Conservation (phyloP, 1,140 invertebrate genomes). For the Drosophila subobscura region DNA sequence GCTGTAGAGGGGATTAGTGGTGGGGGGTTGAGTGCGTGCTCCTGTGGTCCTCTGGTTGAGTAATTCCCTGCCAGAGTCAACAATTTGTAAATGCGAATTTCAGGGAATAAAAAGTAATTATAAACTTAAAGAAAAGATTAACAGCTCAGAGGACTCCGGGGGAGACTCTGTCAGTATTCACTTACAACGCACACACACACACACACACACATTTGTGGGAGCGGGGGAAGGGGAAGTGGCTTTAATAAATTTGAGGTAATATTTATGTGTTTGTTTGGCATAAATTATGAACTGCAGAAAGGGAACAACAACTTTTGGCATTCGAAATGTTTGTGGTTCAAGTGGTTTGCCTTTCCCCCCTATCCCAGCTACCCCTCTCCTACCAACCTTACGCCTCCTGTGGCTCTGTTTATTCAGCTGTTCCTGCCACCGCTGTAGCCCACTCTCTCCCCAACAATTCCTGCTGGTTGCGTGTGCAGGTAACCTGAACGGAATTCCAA, state of each 20-base stretch:
- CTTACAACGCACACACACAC: constrained; percentile 17
- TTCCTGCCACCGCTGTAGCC: not conserved
- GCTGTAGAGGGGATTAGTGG: not conserved
- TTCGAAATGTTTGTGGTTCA: constrained; percentile 62
- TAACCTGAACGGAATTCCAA: constrained; percentile 53
- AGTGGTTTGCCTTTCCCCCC: constrained; percentile 55
- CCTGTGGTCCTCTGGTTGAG: constrained; percentile 19
- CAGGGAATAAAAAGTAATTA: constrained; percentile 67
- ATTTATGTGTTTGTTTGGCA: constrained; percentile 50
- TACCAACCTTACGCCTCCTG: too few relatives aligned
- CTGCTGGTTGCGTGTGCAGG: constrained; percentile 43
- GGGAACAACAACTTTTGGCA: constrained; percentile 41
- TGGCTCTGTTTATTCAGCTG: constrained; percentile 32
- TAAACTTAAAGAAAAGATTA: constrained; percentile 69
- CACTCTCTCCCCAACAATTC: not conserved
- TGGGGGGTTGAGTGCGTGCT: not conserved
- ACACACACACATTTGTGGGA: constrained; percentile 1
- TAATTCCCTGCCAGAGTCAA: constrained; percentile 28
- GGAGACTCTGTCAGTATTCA: constrained; percentile 16
- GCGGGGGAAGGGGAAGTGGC: constrained; percentile 10
- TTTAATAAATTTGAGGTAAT: constrained; percentile 67
- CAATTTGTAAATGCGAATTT: constrained; percentile 65
- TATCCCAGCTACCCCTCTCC: too few relatives aligned
- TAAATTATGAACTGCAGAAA: constrained; percentile 54
- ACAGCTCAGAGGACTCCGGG: constrained; percentile 41